phyloP scores from a whole-genome alignment of 1,140 invertebrate species.

The Drosophila asahinai region DNA sequence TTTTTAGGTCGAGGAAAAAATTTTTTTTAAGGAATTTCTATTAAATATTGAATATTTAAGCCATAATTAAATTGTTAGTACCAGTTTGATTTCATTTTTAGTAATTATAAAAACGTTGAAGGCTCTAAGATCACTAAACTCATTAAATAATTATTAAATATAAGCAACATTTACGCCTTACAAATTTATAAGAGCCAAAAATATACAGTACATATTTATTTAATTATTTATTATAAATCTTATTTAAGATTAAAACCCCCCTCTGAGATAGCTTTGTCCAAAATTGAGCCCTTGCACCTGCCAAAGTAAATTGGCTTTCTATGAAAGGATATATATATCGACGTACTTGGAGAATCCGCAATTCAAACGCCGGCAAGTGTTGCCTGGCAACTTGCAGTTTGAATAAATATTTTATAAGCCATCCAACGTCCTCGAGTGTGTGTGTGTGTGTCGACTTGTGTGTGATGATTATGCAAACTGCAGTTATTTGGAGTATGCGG shows the following conservation, averaged over 20 bases:
- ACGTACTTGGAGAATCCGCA: slow-evolving; percentile 13
- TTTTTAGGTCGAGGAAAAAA: background rate
- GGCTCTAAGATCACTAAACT: background rate
- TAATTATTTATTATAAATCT: background rate
- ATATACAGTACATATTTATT: too few species aligned
- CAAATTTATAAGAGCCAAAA: background rate
- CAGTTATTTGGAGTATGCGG: slow-evolving; percentile 74
- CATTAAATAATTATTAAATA: background rate
- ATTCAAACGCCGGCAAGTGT: slow-evolving; percentile 48
- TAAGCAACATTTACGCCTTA: too few species aligned
- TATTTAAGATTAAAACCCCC: background rate
- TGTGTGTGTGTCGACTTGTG: slow-evolving; percentile 12
- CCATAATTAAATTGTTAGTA: background rate
- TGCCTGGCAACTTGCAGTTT: slow-evolving; percentile 69
- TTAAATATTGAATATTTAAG: background rate
- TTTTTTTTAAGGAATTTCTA: too few species aligned
- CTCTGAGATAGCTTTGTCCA: too few species aligned
- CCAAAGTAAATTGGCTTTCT: slow-evolving; percentile 41
- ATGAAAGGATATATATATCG: slow-evolving; percentile 18
- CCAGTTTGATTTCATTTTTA: background rate
- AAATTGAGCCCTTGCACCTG: background rate
- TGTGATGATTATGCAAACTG: slow-evolving; percentile 79
- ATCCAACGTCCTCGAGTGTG: slow-evolving; percentile 23
- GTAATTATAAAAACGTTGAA: background rate
- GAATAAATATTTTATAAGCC: slow-evolving; percentile 79